These are phyloP conservation scores for Pandemis corylana DNA, from an alignment of 2,888 invertebrate genomes.

Conservation along the genomic window DNA sequence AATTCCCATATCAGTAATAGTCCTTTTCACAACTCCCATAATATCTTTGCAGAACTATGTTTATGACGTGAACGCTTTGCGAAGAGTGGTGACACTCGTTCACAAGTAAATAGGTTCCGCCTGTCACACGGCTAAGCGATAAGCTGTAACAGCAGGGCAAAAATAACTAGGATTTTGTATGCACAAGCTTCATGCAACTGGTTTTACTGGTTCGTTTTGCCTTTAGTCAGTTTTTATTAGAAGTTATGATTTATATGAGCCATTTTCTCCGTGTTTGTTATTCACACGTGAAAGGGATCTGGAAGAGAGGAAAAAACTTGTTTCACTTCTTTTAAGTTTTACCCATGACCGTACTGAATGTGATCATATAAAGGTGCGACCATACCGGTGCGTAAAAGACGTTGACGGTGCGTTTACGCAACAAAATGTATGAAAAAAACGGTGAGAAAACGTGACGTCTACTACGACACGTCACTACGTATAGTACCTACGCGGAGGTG, in stretches of 20 bases:
- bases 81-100: slow-evolving; percentile 14
- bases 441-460: no score
- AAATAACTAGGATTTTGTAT: slow-evolving; percentile 9
- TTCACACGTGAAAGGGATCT: neutral
- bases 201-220: slow-evolving; percentile 6
- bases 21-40: neutral
- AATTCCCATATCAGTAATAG: neutral
- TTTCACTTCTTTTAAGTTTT: no score
- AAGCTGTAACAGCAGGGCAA: neutral
- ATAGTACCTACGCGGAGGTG: no score
- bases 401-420: no score
- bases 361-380: no score
- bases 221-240: neutral
- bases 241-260: neutral
- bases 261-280: neutral
- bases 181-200: neutral
- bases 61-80: neutral
- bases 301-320: no score
- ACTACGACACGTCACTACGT: no score
- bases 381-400: no score
- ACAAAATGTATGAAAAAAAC: no score
- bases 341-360: no score
- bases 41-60: slow-evolving; percentile 4
- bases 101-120: slow-evolving; percentile 17
- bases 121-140: neutral